Conservation (phyloP, 2,797 vertebrate species). For the Staurois parvus region DNA sequence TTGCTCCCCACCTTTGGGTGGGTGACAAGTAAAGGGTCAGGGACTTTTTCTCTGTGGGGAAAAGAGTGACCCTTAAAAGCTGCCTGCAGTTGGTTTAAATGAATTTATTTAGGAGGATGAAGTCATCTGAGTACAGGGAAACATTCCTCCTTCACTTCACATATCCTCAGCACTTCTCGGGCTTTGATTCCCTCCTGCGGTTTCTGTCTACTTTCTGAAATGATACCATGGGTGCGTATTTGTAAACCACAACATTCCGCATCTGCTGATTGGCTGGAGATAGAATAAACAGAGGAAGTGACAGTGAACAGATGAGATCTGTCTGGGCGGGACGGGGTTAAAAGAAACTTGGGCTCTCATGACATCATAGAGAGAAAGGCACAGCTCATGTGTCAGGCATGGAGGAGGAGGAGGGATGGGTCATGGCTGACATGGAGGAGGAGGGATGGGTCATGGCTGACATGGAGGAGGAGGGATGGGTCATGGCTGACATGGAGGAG, state of each 20-base stretch:
- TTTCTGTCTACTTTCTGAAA: neutral
- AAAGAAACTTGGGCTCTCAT: conserved; percentile 33
- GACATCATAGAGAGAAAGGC: conserved; percentile 44
- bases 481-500: neutral
- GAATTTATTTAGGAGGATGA: too few relatives aligned
- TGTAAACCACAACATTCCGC: neutral
- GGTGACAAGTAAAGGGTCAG: too few relatives aligned
- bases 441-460: too few relatives aligned
- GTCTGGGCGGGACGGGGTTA: conserved; percentile 20
- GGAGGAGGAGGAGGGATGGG: neutral
- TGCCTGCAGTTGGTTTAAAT: too few relatives aligned
- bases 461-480: neutral
- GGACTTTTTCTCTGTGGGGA: too few relatives aligned
- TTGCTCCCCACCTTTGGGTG: too few relatives aligned
- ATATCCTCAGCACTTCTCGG: too few relatives aligned
- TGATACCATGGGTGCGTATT: neutral
- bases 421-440: conserved; percentile 10
- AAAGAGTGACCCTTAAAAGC: too few relatives aligned
- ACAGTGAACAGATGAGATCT: neutral
- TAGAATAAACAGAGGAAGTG: too few relatives aligned
- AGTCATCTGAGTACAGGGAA: too few relatives aligned
- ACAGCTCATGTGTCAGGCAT: conserved; percentile 55
- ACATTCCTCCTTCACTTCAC: too few relatives aligned
- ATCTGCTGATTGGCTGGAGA: neutral
- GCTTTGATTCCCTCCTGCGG: too few relatives aligned